Evolutionary conservation across 2,113 vertebrate genomes (phyloP).

Genomic region (Mungos mungo): DNA sequence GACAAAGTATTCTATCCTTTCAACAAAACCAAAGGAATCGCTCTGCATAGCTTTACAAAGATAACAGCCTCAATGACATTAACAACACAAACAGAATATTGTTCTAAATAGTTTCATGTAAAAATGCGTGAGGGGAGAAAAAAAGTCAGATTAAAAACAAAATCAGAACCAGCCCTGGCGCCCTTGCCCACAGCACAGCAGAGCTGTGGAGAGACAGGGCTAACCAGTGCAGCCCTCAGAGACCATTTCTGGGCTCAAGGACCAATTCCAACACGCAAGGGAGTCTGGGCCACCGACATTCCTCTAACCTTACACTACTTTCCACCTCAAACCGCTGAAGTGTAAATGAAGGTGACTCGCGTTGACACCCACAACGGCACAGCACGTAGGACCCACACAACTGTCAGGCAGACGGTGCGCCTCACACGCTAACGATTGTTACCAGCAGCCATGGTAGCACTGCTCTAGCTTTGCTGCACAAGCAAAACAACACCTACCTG

Average conservation of each 20-base stretch:
- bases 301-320: background rate
- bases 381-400: no score
- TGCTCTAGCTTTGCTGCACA: background rate
- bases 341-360: background rate
- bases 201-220: background rate
- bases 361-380: background rate
- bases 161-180: background rate
- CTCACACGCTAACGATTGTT: background rate
- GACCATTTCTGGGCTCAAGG: background rate
- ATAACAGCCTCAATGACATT: background rate
- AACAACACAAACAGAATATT: background rate
- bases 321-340: background rate
- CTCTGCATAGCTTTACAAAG: background rate
- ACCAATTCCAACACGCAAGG: background rate
- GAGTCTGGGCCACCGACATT: background rate
- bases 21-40: background rate
- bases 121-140: background rate
- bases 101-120: background rate
- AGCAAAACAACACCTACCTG: background rate
- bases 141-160: background rate
- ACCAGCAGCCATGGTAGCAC: background rate
- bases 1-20: conserved; percentile 2
- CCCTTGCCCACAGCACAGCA: accelerated
- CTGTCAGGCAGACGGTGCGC: background rate
- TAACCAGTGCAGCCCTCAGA: background rate